Conservation (phyloP, 2,888 invertebrate genomes). For the Hyles lineata region DNA sequence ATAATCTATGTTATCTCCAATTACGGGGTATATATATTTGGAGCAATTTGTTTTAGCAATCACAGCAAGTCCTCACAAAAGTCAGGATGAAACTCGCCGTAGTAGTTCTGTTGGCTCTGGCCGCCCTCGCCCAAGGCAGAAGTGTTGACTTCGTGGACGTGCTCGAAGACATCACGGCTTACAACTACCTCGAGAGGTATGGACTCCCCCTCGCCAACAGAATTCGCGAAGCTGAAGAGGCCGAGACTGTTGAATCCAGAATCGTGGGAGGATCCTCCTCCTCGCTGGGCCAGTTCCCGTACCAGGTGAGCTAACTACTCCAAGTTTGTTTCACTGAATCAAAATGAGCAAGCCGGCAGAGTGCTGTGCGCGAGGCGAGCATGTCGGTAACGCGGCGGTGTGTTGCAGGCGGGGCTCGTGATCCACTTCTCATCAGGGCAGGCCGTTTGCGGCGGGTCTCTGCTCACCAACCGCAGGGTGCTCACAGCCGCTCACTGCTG, state of each 20-base stretch:
- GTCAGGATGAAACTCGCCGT: slow-evolving; percentile 36
- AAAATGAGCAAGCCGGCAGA: background rate
- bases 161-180: slow-evolving; percentile 34
- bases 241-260: slow-evolving; percentile 34
- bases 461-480: slow-evolving; percentile 46
- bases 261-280: slow-evolving; percentile 47
- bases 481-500: slow-evolving; percentile 59
- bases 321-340: background rate
- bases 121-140: slow-evolving; percentile 30
- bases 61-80: too few species aligned
- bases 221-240: slow-evolving; percentile 38
- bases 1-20: too few species aligned
- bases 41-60: too few species aligned
- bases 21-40: too few species aligned
- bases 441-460: slow-evolving; percentile 56
- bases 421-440: slow-evolving; percentile 34
- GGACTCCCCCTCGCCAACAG: slow-evolving; percentile 39
- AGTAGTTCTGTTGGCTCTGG: slow-evolving; percentile 33
- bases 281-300: slow-evolving; percentile 39
- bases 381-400: background rate
- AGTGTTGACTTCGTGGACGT: slow-evolving; percentile 17
- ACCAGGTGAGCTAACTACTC: slow-evolving; percentile 41
- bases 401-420: slow-evolving; percentile 47
- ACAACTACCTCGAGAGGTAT: slow-evolving; percentile 35
- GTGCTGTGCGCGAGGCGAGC: background rate